Evolutionary conservation across 2,888 invertebrate genomes (phyloP).

Genomic region (Petrolisthes manimaculis): DNA sequence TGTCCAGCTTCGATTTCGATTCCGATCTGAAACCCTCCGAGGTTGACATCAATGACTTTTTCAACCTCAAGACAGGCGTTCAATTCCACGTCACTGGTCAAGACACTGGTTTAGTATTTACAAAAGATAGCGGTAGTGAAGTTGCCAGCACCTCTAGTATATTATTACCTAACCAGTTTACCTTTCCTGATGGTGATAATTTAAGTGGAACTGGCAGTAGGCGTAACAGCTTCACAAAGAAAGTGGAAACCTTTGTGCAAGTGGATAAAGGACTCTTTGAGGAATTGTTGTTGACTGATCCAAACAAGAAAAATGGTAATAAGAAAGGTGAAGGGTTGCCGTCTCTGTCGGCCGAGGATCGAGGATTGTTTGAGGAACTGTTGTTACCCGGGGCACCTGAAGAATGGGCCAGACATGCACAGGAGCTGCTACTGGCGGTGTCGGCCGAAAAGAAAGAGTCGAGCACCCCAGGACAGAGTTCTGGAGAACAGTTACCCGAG

Average conservation of each 20-base stretch:
- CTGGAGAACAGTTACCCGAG: conserved; percentile 20
- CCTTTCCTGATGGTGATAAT: conserved; percentile 43
- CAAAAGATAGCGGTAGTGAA: conserved; percentile 42
- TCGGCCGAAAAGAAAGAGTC: conserved; percentile 55
- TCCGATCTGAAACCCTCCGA: conserved; percentile 59
- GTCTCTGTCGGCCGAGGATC: conserved; percentile 42
- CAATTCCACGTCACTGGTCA: conserved; percentile 49
- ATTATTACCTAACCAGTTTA: conserved; percentile 45
- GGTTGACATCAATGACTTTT: conserved; percentile 58
- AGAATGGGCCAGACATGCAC: conserved; percentile 52
- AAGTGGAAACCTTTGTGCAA: conserved; percentile 53
- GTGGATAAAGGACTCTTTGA: conserved; percentile 64
- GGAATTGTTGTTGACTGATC: conserved; percentile 60
- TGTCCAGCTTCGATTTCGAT: conserved; percentile 64
- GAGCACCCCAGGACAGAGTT: background rate
- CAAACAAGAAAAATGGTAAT: conserved; percentile 38
- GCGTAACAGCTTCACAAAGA: conserved; percentile 53
- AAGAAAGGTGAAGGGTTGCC: conserved; percentile 37
- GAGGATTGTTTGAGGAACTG: conserved; percentile 58
- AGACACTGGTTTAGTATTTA: conserved; percentile 43
- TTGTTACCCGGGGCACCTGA: conserved; percentile 62
- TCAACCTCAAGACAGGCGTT: conserved; percentile 51
- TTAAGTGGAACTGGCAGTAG: conserved; percentile 40
- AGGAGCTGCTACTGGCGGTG: conserved; percentile 60
- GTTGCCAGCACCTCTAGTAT: conserved; percentile 34